phyloP scores from a whole-genome alignment of 2,113 vertebrate genomes.

The Pedetes capensis region DNA sequence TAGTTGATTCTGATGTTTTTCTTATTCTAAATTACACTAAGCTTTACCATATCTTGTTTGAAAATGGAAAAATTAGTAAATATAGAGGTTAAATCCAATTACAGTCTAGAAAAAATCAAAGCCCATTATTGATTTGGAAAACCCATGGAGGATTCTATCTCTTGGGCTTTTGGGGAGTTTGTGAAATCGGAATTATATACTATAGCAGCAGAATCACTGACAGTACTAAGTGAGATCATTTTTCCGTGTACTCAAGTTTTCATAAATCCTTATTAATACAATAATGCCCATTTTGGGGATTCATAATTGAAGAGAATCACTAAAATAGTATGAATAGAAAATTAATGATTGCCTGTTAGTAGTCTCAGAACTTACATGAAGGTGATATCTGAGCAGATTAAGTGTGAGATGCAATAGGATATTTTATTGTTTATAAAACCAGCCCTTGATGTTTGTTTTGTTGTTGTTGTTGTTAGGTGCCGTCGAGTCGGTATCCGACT shows the following conservation, averaged over 20 bases:
- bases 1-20: neutral
- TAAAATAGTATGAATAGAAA: neutral
- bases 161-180: neutral
- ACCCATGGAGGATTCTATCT: neutral
- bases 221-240: neutral
- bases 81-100: neutral
- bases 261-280: neutral
- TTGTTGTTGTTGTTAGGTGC: too few relatives aligned
- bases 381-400: neutral
- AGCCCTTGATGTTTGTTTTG: neutral
- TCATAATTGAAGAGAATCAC: neutral
- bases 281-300: neutral
- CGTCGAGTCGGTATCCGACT: too few relatives aligned
- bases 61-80: constrained; percentile 16
- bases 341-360: neutral
- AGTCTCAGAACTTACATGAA: neutral
- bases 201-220: neutral
- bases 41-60: neutral
- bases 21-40: neutral
- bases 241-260: neutral
- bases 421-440: neutral
- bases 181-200: neutral
- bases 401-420: neutral
- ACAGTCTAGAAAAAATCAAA: constrained; percentile 34
- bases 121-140: constrained; percentile 25